Conservation (phyloP, 2,888 invertebrate genomes). For the Sinodicranocentrus sp. region DNA sequence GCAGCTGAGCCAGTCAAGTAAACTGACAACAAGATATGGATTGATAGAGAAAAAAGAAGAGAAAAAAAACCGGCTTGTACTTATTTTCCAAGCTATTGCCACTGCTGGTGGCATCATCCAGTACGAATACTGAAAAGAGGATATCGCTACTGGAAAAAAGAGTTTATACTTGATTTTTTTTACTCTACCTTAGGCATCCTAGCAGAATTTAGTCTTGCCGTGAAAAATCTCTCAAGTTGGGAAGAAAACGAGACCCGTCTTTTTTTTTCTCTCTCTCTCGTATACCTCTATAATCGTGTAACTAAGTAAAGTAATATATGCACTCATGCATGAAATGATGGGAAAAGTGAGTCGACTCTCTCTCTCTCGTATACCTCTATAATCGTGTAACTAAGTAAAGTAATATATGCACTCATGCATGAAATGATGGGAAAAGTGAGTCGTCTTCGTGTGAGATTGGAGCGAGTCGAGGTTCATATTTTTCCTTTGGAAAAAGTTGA, state of each 20-base stretch:
- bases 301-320: slow-evolving; percentile 54
- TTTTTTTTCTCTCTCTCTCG: neutral
- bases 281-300: no score
- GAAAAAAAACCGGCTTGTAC: slow-evolving; percentile 56
- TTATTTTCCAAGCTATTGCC: slow-evolving; percentile 26
- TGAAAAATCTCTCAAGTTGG: neutral
- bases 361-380: neutral
- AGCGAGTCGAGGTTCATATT: slow-evolving; percentile 53
- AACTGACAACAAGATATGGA: slow-evolving; percentile 53
- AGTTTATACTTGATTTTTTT: neutral
- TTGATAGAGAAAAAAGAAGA: slow-evolving; percentile 35
- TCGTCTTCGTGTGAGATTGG: slow-evolving; percentile 67
- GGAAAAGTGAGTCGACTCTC: slow-evolving; percentile 62
- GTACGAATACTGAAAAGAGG: slow-evolving; percentile 7
- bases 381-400: slow-evolving; percentile 37
- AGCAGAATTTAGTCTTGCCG: no score
- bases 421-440: slow-evolving; percentile 69
- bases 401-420: slow-evolving; percentile 67
- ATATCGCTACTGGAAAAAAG: slow-evolving; percentile 51
- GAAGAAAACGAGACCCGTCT: neutral
- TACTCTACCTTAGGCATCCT: no score
- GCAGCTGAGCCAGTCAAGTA: slow-evolving; percentile 48
- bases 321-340: slow-evolving; percentile 68
- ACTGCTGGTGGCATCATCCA: slow-evolving; percentile 26
- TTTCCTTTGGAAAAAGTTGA: slow-evolving; percentile 71